Evolutionary conservation across 2,797 vertebrate genomes (phyloP).

Genomic region (Benthosema pterotum): DNA sequence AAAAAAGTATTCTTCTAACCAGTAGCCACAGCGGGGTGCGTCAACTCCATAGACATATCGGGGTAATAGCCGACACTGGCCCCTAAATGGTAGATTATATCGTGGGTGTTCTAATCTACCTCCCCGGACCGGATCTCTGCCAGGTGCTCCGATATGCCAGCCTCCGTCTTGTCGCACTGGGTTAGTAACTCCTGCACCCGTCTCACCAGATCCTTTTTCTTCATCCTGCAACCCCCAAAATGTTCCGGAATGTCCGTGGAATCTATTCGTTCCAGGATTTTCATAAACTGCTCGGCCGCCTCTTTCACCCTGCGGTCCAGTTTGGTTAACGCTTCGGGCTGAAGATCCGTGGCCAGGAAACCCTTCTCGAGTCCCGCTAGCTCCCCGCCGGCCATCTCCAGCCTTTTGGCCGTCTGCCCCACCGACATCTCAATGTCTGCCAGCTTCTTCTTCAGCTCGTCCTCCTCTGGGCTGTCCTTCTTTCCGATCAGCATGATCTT

Average conservation of each 20-base stretch:
- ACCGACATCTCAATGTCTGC: constrained; percentile 95
- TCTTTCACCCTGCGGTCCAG: constrained; percentile 93
- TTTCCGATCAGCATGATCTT: constrained; percentile 99
- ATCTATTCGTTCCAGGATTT: constrained; percentile 94
- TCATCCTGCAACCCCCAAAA: constrained; percentile 89
- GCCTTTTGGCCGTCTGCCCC: constrained; percentile 89
- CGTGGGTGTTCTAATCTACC: no score
- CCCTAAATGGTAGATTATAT: no score
- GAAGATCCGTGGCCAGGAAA: constrained; percentile 93
- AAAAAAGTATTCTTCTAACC: no score
- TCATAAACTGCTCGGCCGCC: constrained; percentile 95
- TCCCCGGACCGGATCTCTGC: no score
- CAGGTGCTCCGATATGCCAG: constrained; percentile 89
- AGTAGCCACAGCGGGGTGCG: no score
- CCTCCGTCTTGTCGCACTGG: constrained; percentile 93
- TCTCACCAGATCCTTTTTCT: constrained; percentile 91
- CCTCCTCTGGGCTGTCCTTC: constrained; percentile 94
- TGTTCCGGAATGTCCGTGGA: constrained; percentile 87
- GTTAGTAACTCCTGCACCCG: constrained; percentile 93
- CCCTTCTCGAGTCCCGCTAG: constrained; percentile 95
- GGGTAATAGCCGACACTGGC: no score
- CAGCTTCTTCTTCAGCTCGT: constrained; percentile 91
- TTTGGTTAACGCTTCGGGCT: constrained; percentile 90
- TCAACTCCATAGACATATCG: no score
- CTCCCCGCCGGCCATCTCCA: constrained; percentile 91